Conservation (phyloP, 2,888 invertebrate genomes). For the Thera obeliscata region DNA sequence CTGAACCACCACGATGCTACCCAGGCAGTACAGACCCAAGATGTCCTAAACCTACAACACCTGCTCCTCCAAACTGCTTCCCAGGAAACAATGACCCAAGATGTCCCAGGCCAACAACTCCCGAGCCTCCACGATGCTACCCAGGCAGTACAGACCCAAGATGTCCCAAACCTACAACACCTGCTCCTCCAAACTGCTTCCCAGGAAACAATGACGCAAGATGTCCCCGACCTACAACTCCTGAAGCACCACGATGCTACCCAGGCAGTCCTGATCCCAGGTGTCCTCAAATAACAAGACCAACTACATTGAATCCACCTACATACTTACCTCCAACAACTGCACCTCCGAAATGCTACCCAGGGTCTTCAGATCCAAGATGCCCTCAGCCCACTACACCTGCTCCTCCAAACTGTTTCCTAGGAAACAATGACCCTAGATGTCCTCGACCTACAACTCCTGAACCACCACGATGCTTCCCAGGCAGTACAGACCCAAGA, state of each 20-base stretch:
- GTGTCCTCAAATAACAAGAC: constrained; percentile 46
- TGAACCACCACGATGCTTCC: constrained; percentile 44
- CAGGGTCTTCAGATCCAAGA: constrained; percentile 43
- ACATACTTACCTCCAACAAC: constrained; percentile 41
- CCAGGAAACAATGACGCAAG: constrained; percentile 54
- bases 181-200: constrained; percentile 51
- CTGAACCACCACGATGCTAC: constrained; percentile 51
- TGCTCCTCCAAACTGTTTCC: constrained; percentile 41
- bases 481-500: constrained; percentile 53
- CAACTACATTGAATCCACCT: constrained; percentile 31
- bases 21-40: constrained; percentile 54
- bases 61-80: constrained; percentile 30
- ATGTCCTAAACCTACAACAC: constrained; percentile 51
- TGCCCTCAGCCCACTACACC: constrained; percentile 48
- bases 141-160: constrained; percentile 59
- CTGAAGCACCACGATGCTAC: constrained; percentile 6
- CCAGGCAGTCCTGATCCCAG: constrained; percentile 35
- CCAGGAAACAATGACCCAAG: constrained; percentile 46
- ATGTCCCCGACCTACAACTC: constrained; percentile 51
- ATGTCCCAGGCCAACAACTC: constrained; percentile 47
- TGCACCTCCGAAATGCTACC: constrained; percentile 45
- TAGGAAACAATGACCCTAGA: constrained; percentile 44
- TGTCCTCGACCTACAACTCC: constrained; percentile 45
- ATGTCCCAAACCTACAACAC: constrained; percentile 57
- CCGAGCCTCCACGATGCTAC: constrained; percentile 50